These are phyloP conservation scores for Diplodus sargus DNA, from an alignment of 2,797 vertebrate species.

Conservation along the genomic window DNA sequence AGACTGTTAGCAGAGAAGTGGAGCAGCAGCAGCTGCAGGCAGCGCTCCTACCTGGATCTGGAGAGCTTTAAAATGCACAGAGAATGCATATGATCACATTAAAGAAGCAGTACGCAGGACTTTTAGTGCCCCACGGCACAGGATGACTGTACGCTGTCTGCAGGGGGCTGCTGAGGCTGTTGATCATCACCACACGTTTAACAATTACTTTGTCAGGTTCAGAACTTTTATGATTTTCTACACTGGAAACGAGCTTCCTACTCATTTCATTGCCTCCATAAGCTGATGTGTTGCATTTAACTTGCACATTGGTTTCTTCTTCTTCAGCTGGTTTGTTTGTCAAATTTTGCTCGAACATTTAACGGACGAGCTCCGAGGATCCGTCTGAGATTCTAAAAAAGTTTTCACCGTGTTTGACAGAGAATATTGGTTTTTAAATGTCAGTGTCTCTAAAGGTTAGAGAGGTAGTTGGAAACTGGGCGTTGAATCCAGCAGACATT, in stretches of 20 bases:
- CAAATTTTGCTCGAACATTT: not conserved
- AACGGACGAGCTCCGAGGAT: not conserved
- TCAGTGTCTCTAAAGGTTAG: slow-evolving; percentile 2
- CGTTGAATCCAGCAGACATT: slow-evolving; percentile 3
- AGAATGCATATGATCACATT: slow-evolving; percentile 46
- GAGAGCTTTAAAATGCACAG: slow-evolving; percentile 28
- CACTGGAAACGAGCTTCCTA: slow-evolving; percentile 2
- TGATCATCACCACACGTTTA: slow-evolving; percentile 38
- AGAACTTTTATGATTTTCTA: slow-evolving; percentile 33
- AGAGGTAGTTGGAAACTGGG: not conserved
- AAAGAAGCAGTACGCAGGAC: slow-evolving; percentile 18
- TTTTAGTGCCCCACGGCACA: slow-evolving; percentile 21
- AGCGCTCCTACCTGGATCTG: slow-evolving; percentile 49
- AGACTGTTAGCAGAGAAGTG: slow-evolving; percentile 52
- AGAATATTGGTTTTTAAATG: slow-evolving; percentile 12
- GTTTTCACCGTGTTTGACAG: not conserved
- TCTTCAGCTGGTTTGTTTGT: not conserved
- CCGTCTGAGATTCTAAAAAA: not conserved
- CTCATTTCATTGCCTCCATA: slow-evolving; percentile 16
- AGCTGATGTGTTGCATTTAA: not conserved
- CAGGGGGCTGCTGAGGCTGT: slow-evolving; percentile 14
- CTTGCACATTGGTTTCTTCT: not conserved
- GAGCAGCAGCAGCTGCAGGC: slow-evolving; percentile 60
- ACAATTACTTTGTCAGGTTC: slow-evolving; percentile 28
- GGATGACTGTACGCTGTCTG: slow-evolving; percentile 26